Conservation (phyloP, 2,797 vertebrate genomes). For the Gouania willdenowi region DNA sequence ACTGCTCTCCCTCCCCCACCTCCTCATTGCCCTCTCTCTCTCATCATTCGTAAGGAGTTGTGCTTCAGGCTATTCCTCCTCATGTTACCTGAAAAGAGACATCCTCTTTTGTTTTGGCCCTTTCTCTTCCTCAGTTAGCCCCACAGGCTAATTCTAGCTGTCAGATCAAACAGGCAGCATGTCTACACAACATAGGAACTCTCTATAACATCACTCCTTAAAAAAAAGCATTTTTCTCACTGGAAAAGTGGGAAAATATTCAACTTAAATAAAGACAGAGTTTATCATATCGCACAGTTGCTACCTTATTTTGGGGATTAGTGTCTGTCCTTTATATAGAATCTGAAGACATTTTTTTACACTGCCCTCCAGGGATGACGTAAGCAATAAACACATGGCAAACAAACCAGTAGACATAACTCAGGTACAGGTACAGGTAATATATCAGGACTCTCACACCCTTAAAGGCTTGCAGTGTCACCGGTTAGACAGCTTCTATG, state of each 20-base stretch:
- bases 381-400: background rate
- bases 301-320: too few relatives aligned
- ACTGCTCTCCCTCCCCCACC: constrained; percentile 48
- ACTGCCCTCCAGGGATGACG: background rate
- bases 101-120: constrained; percentile 70
- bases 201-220: too few relatives aligned
- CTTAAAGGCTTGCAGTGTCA: constrained; percentile 64
- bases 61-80: constrained; percentile 66
- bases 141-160: constrained; percentile 73
- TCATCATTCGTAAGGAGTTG: constrained; percentile 70
- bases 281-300: too few relatives aligned
- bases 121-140: constrained; percentile 65
- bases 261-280: too few relatives aligned
- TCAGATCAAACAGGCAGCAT: constrained; percentile 75
- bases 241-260: too few relatives aligned
- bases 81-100: constrained; percentile 76
- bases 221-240: too few relatives aligned
- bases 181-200: constrained; percentile 37
- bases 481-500: constrained; percentile 73
- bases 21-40: constrained; percentile 35
- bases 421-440: constrained; percentile 17
- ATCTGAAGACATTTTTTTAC: too few relatives aligned
- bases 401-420: constrained; percentile 6
- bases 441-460: constrained; percentile 53
- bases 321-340: too few relatives aligned